A percentile compares a stretch with the other conserved stretches of the same genome.
Evolutionary conservation across 2,113 vertebrate species (phyloP).

Genomic region (Boulengeromyrus knoepffleri): DNA sequence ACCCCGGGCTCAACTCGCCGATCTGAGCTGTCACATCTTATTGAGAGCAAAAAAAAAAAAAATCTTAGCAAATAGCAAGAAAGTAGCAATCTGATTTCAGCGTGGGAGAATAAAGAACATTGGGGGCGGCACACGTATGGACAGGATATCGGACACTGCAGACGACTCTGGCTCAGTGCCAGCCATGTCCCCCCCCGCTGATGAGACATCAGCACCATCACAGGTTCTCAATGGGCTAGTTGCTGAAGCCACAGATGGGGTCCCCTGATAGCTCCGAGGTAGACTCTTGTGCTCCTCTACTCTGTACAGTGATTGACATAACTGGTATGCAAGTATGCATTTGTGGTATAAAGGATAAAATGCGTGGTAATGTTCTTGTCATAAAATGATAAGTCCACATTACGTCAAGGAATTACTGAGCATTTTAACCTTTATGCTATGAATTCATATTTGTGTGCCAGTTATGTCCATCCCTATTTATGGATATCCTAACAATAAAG

Average conservation of each 20-base stretch:
- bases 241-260: not conserved
- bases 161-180: not conserved
- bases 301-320: not conserved
- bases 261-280: not conserved
- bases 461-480: not conserved
- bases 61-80: not conserved
- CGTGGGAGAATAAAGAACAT: not conserved
- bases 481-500: not conserved
- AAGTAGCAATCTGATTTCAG: not conserved
- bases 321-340: not conserved
- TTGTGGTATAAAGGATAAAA: not conserved
- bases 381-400: not conserved
- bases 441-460: not conserved
- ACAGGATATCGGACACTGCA: not conserved
- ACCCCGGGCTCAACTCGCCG: not conserved
- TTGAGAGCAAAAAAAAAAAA: not conserved
- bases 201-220: not conserved
- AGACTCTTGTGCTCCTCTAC: not conserved
- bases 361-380: not conserved
- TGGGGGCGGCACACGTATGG: not conserved
- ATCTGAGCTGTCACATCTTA: conserved; percentile 5
- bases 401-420: not conserved
- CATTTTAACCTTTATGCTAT: not conserved
- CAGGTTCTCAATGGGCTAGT: not conserved
- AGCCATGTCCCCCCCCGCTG: not conserved